Percentiles rank a stretch among this genome's conserved stretches.
These are phyloP conservation scores for Hydractinia echinata DNA, from an alignment of 30 jellyfish, hydroid and myxozoan genomes.

Conservation along the genomic window DNA sequence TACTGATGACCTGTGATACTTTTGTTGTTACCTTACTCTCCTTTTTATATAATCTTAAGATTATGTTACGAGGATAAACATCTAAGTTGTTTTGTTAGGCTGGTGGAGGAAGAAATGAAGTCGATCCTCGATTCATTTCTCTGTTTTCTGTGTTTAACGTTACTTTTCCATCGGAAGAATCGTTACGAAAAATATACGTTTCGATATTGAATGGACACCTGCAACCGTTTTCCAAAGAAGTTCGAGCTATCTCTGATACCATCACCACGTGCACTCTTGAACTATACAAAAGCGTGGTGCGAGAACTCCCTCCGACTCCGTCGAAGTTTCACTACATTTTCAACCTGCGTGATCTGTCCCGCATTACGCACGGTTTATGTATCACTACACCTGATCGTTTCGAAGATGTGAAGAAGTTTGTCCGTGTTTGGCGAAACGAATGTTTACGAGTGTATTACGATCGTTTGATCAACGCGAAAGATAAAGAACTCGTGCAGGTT, in stretches of 20 bases:
- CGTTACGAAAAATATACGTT: conserved; percentile 72
- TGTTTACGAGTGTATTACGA: conserved; percentile 88
- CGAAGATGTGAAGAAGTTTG: conserved; percentile 48
- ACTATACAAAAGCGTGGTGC: conserved; percentile 69
- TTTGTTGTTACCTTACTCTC: too few relatives aligned
- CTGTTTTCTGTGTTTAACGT: conserved; percentile 86
- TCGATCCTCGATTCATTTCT: conserved; percentile 90
- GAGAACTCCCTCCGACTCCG: conserved; percentile 97
- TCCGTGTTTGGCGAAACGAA: conserved; percentile 98
- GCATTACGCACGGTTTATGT: conserved; percentile 94
- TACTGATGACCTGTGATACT: too few relatives aligned
- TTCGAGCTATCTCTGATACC: conserved; percentile 48
- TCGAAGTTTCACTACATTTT: conserved; percentile 98
- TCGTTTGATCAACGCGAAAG: conserved; percentile 72
- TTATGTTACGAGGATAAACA: too few relatives aligned
- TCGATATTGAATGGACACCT: conserved; percentile 89
- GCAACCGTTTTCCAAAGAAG: conserved; percentile 71
- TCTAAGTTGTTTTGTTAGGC: conserved; percentile 54
- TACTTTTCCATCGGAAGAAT: conserved; percentile 88
- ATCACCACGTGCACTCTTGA: conserved; percentile 81
- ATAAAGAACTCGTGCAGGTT: conserved; percentile 90
- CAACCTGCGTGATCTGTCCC: conserved; percentile 92
- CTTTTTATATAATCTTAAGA: too few relatives aligned
- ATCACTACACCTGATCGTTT: conserved; percentile 93
- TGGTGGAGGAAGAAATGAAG: conserved; percentile 99